Evolutionary conservation across 64 coral and sea anemone genomes (phyloP), one percentile per base, ranked within the genome.

Genomic region (Hydrozoanthus tunicans): DNA sequence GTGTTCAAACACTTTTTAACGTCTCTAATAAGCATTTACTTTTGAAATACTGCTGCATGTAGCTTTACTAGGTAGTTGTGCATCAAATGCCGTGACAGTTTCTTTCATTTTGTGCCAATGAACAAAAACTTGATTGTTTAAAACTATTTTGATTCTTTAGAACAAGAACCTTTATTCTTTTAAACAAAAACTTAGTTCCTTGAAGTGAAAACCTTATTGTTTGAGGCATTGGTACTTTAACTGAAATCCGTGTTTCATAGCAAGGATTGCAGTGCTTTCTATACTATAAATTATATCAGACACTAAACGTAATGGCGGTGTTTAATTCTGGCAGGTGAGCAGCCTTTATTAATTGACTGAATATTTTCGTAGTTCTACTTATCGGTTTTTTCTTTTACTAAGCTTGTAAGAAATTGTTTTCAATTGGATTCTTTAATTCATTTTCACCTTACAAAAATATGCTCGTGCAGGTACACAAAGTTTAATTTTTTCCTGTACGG

Each of bases 301-400:
- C 70, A 43, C 70, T 73, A 73, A 73, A 70, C 67, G 3, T 70
- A 23, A 73, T 73, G 70, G 70, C 70, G 24, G 70, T 73, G 23
- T 73, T 73, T 73, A 73, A 73, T 73, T 73, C 70, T 73, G 70
- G 24, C 70, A 73, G 70, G 70, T 27, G 70, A 73, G 25, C 25
- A 73, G 70, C 70, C 70, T 73, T 73, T 73, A 73, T 73, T 73
- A 73, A 73, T 73, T 73, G 70, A 73, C 70, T 73, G 2, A 73
- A 73, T 73, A 73, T 73, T 73, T 73, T 73, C 70, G 70, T 73
- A 73, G 24, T 73, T 73, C 70, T 73, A 32, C 25, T 73, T 73
- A 23, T 73, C 70, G 70, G 70, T 43, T 73, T 73, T 73, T 73
- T 73, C 24, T 43, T 73, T 73, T 32, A 73, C 70, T 51, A 73